A percentile compares a stretch with the other conserved stretches of the same genome.
Conservation (phyloP, 2,113 vertebrate species). For the Proteles cristata region DNA sequence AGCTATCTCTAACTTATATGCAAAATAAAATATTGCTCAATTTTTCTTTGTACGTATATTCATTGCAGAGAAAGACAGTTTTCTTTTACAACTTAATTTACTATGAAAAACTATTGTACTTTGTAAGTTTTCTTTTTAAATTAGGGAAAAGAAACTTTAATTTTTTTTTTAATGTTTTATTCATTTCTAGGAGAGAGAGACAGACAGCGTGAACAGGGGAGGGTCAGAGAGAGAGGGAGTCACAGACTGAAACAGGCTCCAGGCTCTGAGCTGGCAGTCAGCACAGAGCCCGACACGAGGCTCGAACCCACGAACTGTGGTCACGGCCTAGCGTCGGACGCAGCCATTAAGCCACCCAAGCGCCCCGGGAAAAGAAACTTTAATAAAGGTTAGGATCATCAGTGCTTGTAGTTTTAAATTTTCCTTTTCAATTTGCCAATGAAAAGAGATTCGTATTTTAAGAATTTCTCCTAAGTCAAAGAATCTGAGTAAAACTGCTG, state of each 20-base stretch:
- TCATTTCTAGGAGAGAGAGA: too few species aligned
- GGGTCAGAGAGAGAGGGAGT: too few species aligned
- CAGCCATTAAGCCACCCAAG: too few species aligned
- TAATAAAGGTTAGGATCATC: not conserved
- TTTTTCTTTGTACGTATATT: not conserved
- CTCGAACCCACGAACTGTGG: too few species aligned
- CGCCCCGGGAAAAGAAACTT: not conserved
- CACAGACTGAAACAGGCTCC: too few species aligned
- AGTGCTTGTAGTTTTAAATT: not conserved
- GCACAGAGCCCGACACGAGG: too few species aligned
- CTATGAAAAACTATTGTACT: not conserved
- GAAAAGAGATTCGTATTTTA: slow-evolving; percentile 11
- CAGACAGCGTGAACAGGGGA: too few species aligned
- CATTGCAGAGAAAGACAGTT: not conserved
- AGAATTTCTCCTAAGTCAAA: slow-evolving; percentile 30
- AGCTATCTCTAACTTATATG: not conserved
- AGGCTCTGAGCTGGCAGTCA: too few species aligned
- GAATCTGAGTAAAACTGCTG: not conserved
- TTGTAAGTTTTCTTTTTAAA: not conserved
- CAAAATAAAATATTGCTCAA: not conserved
- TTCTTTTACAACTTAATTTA: not conserved
- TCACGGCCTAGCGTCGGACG: too few species aligned
- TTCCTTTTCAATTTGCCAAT: slow-evolving; percentile 27
- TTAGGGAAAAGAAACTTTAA: slow-evolving; percentile 11
- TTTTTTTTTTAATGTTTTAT: not conserved